Base-by-base conservation (phyloP, 2,888 invertebrate species). In the Amphipyra tragopoginis region DNA sequence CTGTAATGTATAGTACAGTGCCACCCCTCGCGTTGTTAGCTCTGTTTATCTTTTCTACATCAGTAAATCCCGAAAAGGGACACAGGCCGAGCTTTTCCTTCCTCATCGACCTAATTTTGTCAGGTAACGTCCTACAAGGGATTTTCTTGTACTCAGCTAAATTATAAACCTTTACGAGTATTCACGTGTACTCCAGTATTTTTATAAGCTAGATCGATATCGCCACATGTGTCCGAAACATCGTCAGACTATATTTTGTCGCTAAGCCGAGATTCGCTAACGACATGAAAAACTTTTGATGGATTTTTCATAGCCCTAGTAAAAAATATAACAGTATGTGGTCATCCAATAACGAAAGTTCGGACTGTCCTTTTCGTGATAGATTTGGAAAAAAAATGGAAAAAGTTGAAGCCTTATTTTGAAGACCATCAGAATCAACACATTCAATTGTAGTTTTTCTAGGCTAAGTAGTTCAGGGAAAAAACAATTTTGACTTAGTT, bases 251-350 rank as follows among this genome's bases (percentile, higher is more conserved):
- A 80, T 83, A 79, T 87, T 86, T 84, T 81, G 69, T 63, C 75
- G 73, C 76, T 80, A 82, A 81, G 81, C 81, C 79, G 81, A 84
- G 80, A 82, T 75, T 81, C 84, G 84, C 90, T 92, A 92, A 92
- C 92, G 91, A 92, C 82, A 84, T 88, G 86, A 91, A 92, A 91
- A 93, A 90, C 80, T 88, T 88, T 83, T 84, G 87, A 92, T 91
- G 90, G 88, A 87, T 89, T 87, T 92, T 91, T 90, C 91, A 91
- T 92, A 84, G 84, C 84, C 71, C 66, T 70, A 69, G 83, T 79
- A 88, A 90, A 90, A 91, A 91, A 87, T 80, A 87, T 75, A 85
- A 83, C 83, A 82, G 78, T 77, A 59, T 85, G 83, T 80, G 85
- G 86, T 83, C 85, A 83, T 83, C 82, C 85, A 88, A 89, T 87